Base-by-base conservation (phyloP, 2,888 invertebrate genomes). In the Camponotus fellah region DNA sequence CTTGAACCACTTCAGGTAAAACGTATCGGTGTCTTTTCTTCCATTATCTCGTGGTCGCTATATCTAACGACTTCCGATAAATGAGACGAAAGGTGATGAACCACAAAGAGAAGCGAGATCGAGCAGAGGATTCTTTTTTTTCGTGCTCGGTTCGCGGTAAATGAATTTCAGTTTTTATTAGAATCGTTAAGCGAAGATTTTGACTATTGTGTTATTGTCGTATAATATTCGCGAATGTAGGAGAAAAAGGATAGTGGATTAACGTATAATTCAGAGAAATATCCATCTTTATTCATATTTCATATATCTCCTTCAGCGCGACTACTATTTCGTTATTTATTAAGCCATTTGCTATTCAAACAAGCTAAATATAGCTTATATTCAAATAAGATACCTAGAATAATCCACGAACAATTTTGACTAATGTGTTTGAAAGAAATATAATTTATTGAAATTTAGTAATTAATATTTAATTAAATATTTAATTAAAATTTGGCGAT, bases 61-160 rank as follows among this genome's bases (percentile, higher is more conserved):
- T 49, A 90, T 90, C 85, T 74, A 85, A 87, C 74, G 85, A 79
- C 75, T 64, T 77, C 32, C 46, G 88, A 89, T 86, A 88, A 82
- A 83, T 60, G 43, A 34, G 10, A 64, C 21, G 34, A 17, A 46
- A 64, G 12, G 21, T 46, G 46, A 49, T 14, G 5, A 46, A 21
- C 34, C n/a, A 37, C 32, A 46, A 64, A 46, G 21, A n/a, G 3
- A 75, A 12, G 34, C 4, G 14, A 32, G 43, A 75, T 75, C 46
- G 34, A 58, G 32, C 14, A 17, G 5, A 14, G 69, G n/a, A 37
- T 14, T 12, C 37, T 12, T 72, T 14, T 21, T 21, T 53, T n/a
- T 40, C 26, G 8, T 6, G 60, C 37, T 12, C 17, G 14, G 34
- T 1, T 64, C 32, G 62, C 53, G 0, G 26, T 46, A 53, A 34